Percentiles rank a stretch among this genome's conserved stretches.
These are phyloP conservation scores for Gastracanthus pulcherrimus DNA, from an alignment of 2,888 invertebrate species.

Conservation along the genomic window DNA sequence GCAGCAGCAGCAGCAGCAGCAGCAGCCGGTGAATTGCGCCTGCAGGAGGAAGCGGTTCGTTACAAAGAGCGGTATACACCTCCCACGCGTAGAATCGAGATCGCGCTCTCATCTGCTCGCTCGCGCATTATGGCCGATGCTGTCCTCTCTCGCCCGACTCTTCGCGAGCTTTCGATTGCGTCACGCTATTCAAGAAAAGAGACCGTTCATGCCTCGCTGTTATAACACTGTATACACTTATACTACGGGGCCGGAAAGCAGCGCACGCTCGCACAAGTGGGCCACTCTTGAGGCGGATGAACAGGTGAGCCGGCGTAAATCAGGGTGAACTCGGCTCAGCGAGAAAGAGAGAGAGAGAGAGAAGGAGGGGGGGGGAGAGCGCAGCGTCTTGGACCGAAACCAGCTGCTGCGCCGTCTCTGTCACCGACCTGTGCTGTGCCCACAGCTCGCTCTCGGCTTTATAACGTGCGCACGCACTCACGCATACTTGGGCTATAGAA, in stretches of 20 bases:
- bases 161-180: constrained; percentile 52
- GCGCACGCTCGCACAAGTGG: constrained; percentile 73
- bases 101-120: background rate
- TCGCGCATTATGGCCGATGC: no score
- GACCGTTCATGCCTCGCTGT: constrained; percentile 52
- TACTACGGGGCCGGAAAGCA: constrained; percentile 57
- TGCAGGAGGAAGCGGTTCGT: constrained; percentile 17
- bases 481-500: no score
- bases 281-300: constrained; percentile 73
- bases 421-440: constrained; percentile 62
- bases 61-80: background rate
- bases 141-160: no score
- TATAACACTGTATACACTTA: no score
- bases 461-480: no score
- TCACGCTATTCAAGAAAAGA: constrained; percentile 56
- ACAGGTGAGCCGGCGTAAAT: constrained; percentile 74
- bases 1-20: background rate
- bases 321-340: constrained; percentile 65
- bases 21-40: background rate
- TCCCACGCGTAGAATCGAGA: constrained; percentile 13
- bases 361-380: background rate
- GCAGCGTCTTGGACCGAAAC: constrained; percentile 65
- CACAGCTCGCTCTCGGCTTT: constrained; percentile 49
- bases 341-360: background rate
- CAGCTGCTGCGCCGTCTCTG: constrained; percentile 66